These are phyloP conservation scores for Lumbricus terrestris DNA, from an alignment of 2,888 invertebrate genomes.

Conservation along the genomic window DNA sequence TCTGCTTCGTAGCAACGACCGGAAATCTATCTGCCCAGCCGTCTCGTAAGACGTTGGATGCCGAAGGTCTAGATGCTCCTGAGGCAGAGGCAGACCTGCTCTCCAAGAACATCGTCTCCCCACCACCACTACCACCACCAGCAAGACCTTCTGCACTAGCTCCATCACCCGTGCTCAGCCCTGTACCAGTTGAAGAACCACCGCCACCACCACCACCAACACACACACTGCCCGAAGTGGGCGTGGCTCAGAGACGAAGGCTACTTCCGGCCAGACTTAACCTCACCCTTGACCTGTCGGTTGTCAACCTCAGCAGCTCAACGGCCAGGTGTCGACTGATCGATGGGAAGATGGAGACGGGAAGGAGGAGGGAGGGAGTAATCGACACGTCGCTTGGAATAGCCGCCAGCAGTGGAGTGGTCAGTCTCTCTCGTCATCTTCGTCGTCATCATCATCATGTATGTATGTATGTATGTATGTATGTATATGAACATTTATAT, in stretches of 20 bases:
- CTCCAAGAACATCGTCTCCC: background rate
- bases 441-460: background rate
- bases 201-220: background rate
- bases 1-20: background rate
- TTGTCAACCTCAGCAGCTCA: conserved; percentile 36
- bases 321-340: background rate
- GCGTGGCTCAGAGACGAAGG: conserved; percentile 28
- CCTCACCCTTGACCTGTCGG: conserved; percentile 42
- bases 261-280: conserved; percentile 39
- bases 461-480: too few relatives aligned
- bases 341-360: conserved; percentile 3
- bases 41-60: background rate
- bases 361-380: conserved; percentile 10
- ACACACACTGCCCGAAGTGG: background rate
- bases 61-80: background rate
- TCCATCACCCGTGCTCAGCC: background rate
- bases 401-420: conserved; percentile 37
- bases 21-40: background rate
- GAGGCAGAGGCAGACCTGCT: background rate
- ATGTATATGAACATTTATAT: too few relatives aligned
- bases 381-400: conserved; percentile 29
- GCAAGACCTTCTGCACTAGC: background rate
- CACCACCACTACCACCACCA: too few relatives aligned
- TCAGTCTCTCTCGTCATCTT: conserved; percentile 22
- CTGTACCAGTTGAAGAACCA: background rate